Conservation (phyloP, 2,888 invertebrate genomes). For the Leucophenga maculata region DNA sequence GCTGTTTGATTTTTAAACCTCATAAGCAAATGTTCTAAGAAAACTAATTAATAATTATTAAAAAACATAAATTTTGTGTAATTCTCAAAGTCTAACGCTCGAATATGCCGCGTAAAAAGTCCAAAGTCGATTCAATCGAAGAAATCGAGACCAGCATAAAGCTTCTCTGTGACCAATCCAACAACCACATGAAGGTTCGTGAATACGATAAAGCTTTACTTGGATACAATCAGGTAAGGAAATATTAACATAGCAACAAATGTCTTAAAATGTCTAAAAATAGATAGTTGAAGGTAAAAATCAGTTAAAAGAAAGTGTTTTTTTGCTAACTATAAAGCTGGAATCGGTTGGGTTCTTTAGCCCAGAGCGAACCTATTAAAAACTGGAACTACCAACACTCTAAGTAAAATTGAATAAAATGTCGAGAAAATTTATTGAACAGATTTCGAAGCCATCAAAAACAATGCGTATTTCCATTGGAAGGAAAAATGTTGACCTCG, state of each 20-base stretch:
- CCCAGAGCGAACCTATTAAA: too few species aligned
- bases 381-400: too few species aligned
- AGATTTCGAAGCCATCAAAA: too few species aligned
- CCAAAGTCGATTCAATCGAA: conserved; percentile 71
- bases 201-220: conserved; percentile 81
- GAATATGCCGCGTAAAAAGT: conserved; percentile 66
- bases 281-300: too few species aligned
- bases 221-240: conserved; percentile 80
- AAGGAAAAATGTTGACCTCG: too few species aligned
- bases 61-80: neutral
- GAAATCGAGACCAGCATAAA: conserved; percentile 76
- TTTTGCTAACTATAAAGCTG: neutral
- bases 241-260: too few species aligned
- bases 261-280: too few species aligned
- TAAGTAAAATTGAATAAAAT: too few species aligned
- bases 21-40: neutral
- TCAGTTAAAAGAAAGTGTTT: neutral
- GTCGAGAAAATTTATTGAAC: too few species aligned
- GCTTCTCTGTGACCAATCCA: conserved; percentile 83
- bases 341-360: too few species aligned
- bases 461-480: too few species aligned
- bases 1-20: neutral
- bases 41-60: neutral
- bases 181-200: conserved; percentile 83
- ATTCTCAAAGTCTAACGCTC: neutral